Evolutionary conservation across 2,888 invertebrate species (phyloP).

Genomic region (Xestobium rufovillosum): DNA sequence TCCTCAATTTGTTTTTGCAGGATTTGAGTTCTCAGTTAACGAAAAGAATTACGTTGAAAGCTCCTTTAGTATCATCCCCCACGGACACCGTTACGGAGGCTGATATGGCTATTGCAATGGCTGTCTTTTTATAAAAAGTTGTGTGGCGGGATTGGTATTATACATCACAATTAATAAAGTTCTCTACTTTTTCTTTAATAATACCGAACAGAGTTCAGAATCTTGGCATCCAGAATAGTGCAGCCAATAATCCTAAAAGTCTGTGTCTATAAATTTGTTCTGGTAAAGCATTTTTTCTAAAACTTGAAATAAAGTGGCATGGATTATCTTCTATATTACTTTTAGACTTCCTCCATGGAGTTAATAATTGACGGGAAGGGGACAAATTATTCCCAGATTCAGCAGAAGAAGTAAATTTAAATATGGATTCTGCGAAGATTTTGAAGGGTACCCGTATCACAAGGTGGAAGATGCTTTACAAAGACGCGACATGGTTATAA

Average conservation of each 20-base stretch:
- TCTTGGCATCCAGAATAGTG: no score
- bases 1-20: conserved; percentile 31
- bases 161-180: conserved; percentile 94
- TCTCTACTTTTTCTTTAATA: no score
- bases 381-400: not conserved
- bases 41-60: conserved; percentile 71
- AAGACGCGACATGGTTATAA: not conserved
- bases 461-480: not conserved
- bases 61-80: conserved; percentile 88
- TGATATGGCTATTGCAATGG: conserved; percentile 98
- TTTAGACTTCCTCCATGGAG: no score
- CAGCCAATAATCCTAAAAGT: no score
- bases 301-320: no score
- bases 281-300: no score
- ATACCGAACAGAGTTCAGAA: no score
- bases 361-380: no score
- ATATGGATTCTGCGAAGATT: not conserved
- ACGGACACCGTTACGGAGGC: conserved; percentile 98
- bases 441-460: not conserved
- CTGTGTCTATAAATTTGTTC: no score
- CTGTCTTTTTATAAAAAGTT: conserved; percentile 55
- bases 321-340: no score
- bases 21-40: conserved; percentile 79
- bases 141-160: conserved; percentile 89
- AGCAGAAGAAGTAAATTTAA: not conserved